Conservation (phyloP, 2,113 vertebrate species). For the Pachycephala philippinensis region DNA sequence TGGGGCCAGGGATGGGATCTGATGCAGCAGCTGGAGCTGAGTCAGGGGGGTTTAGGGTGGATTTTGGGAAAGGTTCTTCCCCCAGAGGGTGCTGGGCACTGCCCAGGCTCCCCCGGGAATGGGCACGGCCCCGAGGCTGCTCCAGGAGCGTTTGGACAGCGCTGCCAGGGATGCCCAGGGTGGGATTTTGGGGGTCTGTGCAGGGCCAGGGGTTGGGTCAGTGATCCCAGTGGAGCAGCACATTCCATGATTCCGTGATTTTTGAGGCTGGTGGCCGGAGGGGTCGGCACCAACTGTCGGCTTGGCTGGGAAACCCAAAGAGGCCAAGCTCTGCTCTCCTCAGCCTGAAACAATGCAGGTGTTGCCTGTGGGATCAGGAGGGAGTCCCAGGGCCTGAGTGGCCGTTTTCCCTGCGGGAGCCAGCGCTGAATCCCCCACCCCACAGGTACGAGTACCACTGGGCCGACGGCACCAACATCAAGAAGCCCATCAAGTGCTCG, state of each 20-base stretch:
- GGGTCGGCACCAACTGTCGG: neutral
- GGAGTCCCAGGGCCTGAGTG: rapidly evolving
- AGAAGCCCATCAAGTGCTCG: constrained; percentile 96
- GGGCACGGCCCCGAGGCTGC: neutral
- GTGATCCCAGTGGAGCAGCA: neutral
- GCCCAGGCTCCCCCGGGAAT: neutral
- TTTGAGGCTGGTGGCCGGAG: neutral
- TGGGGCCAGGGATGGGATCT: neutral
- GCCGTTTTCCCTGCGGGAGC: rapidly evolving
- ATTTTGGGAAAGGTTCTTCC: neutral
- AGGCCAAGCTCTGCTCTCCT: neutral
- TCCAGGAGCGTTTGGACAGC: rapidly evolving
- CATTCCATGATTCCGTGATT: rapidly evolving
- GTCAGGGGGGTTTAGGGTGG: neutral
- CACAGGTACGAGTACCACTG: constrained; percentile 95
- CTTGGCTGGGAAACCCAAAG: neutral
- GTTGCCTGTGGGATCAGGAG: no score
- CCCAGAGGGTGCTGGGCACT: neutral
- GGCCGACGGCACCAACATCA: constrained; percentile 97
- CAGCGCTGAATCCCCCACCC: neutral
- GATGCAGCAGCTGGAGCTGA: neutral
- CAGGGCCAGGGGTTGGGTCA: neutral
- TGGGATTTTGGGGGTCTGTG: neutral
- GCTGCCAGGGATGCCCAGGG: neutral
- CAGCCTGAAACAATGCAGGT: rapidly evolving